These are phyloP conservation scores for Catostylus mosaicus DNA, from an alignment of 30 jellyfish, hydroid and myxozoan genomes.

Conservation along the genomic window DNA sequence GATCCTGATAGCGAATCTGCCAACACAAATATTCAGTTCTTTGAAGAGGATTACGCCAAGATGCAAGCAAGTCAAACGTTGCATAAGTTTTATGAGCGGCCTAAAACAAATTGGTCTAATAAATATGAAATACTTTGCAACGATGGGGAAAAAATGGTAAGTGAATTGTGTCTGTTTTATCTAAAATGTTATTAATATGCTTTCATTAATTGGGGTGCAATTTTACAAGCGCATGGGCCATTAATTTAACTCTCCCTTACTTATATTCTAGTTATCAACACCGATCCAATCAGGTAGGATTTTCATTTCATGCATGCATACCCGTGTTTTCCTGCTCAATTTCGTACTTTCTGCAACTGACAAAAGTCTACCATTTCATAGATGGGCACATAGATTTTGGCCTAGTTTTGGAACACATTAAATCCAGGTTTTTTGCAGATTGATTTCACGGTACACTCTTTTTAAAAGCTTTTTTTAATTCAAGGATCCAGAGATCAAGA, in stretches of 20 bases:
- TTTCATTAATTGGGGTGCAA: too few relatives aligned
- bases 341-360: not conserved
- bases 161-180: too few relatives aligned
- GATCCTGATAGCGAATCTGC: conserved; percentile 79
- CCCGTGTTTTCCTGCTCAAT: not conserved
- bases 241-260: too few relatives aligned
- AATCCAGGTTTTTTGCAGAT: too few relatives aligned
- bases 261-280: too few relatives aligned
- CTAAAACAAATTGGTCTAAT: conserved; percentile 41
- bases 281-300: not conserved
- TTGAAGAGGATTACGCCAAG: conserved; percentile 66
- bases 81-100: conserved; percentile 14
- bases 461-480: conserved; percentile 7
- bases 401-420: too few relatives aligned
- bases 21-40: conserved; percentile 66
- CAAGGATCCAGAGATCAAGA: conserved; percentile 49
- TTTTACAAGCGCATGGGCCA: too few relatives aligned
- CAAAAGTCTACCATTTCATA: too few relatives aligned
- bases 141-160: conserved; percentile 65
- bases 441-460: too few relatives aligned
- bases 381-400: too few relatives aligned
- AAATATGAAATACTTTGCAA: conserved; percentile 60
- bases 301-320: not conserved
- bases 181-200: too few relatives aligned
- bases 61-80: conserved; percentile 42